Evolutionary conservation across 2,113 vertebrate genomes (phyloP).

Genomic region (Gymnarchus niloticus): DNA sequence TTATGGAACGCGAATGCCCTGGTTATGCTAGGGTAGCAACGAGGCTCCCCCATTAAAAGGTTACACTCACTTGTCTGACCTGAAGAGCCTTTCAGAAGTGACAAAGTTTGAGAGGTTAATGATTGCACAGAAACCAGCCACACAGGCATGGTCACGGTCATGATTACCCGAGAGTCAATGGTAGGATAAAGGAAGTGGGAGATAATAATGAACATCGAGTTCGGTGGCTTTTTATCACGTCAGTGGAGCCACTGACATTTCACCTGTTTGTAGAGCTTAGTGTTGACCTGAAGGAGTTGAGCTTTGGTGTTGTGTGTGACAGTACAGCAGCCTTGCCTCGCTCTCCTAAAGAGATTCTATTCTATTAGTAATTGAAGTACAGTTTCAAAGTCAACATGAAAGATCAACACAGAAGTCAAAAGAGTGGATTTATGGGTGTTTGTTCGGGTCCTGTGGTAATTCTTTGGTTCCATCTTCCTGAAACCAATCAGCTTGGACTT

Average conservation of each 20-base stretch:
- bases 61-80: background rate
- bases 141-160: background rate
- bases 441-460: background rate
- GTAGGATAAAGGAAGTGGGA: too few relatives aligned
- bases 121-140: background rate
- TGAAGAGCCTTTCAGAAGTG: too few relatives aligned
- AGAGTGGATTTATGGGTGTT: conserved; percentile 20
- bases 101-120: too few relatives aligned
- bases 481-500: conserved; percentile 11
- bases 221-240: too few relatives aligned
- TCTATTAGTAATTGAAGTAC: background rate
- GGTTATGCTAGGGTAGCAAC: background rate
- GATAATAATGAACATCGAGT: too few relatives aligned
- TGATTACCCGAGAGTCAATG: background rate
- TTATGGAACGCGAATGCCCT: too few relatives aligned
- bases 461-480: background rate
- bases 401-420: background rate
- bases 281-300: too few relatives aligned
- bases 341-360: background rate
- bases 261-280: too few relatives aligned
- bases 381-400: background rate
- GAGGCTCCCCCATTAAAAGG: background rate
- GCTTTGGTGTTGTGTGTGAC: too few relatives aligned
- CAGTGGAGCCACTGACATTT: too few relatives aligned
- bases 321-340: background rate